Conservation (phyloP, 1,140 invertebrate species). For the Sinonovacula constricta region DNA sequence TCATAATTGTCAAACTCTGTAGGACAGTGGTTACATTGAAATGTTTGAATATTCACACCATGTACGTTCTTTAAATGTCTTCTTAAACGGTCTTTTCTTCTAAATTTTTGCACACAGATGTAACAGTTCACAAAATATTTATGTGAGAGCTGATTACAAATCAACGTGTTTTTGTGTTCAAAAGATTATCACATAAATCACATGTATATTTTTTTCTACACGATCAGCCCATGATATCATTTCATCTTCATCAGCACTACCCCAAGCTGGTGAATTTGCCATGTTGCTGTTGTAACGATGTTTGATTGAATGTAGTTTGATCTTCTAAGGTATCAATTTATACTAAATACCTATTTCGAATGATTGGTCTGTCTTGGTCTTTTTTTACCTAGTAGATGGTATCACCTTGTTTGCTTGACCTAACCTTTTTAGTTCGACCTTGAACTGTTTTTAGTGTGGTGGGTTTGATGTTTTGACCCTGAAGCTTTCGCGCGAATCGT, state of each 20-base stretch:
- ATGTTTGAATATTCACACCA: too few relatives aligned
- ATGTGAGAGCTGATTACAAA: too few relatives aligned
- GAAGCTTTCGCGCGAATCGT: too few relatives aligned
- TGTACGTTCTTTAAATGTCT: too few relatives aligned
- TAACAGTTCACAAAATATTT: too few relatives aligned
- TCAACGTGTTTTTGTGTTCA: too few relatives aligned
- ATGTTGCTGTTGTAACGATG: neutral
- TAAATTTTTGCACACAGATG: too few relatives aligned
- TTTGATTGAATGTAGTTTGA: neutral
- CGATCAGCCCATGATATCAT: neutral
- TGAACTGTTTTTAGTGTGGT: neutral
- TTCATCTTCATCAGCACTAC: conserved; percentile 1
- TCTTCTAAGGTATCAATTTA: neutral
- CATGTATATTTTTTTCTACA: too few relatives aligned
- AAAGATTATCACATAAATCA: too few relatives aligned
- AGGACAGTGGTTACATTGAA: too few relatives aligned
- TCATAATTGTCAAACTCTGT: too few relatives aligned
- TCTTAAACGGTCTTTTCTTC: too few relatives aligned
- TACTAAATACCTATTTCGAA: neutral
- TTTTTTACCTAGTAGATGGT: neutral
- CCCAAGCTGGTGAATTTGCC: neutral
- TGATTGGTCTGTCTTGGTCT: neutral
- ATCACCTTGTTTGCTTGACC: neutral
- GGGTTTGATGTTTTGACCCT: neutral
- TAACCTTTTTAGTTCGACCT: neutral